Percentiles rank a stretch among this genome's conserved stretches.
Evolutionary conservation across 2,797 vertebrate genomes (phyloP).

Genomic region (Microcaecilia unicolor): DNA sequence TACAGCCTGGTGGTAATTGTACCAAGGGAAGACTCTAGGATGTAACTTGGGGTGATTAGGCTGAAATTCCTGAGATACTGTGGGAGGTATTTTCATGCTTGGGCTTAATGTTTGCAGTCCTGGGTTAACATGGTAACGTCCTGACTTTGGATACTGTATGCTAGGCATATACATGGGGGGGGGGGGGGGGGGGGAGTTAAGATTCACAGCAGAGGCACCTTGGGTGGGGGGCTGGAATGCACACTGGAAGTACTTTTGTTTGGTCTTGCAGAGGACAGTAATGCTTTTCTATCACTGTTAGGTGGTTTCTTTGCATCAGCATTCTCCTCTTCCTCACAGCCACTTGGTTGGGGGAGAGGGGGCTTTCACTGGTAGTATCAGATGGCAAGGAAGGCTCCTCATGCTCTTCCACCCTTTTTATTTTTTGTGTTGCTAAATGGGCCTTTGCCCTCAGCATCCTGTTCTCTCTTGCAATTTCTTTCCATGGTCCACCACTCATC

Average conservation of each 20-base stretch:
- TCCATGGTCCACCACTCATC: no score
- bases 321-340: constrained; percentile 28
- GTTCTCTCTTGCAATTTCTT: constrained; percentile 23
- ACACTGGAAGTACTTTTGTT: constrained; percentile 1
- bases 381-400: constrained; percentile 41
- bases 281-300: constrained; percentile 25
- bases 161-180: constrained; percentile 50
- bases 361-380: constrained; percentile 8
- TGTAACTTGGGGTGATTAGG: constrained; percentile 41
- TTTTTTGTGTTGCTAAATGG: constrained; percentile 39
- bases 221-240: constrained; percentile 36
- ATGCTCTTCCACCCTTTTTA: constrained; percentile 11
- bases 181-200: no score
- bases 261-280: constrained; percentile 41
- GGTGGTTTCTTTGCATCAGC: constrained; percentile 37
- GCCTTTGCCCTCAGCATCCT: constrained; percentile 17
- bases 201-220: constrained; percentile 29
- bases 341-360: no score
- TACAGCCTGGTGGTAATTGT: constrained; percentile 65
- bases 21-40: constrained; percentile 55
- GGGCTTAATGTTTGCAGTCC: constrained; percentile 37
- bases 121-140: constrained; percentile 36
- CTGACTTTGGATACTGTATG: constrained; percentile 42
- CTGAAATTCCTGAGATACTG: constrained; percentile 50
- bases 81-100: constrained; percentile 41